Conservation (phyloP, 2,113 vertebrate species). For the Gallinago paraguaiae region DNA sequence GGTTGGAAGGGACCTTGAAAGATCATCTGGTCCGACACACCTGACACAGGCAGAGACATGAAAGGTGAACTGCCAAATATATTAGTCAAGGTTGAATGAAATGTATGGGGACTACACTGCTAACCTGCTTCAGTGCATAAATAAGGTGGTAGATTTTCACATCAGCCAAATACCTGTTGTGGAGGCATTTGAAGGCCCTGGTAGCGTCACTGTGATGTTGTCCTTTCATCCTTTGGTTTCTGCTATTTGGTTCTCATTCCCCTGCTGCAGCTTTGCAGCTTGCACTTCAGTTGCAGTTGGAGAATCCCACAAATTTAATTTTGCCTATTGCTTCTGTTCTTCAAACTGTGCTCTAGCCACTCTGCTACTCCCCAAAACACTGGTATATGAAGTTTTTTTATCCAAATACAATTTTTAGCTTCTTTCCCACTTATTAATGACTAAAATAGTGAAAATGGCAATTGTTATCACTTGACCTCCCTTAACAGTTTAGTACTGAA, state of each 20-base stretch:
- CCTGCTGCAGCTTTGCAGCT: background rate
- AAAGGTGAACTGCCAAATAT: background rate
- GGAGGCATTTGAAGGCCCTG: background rate
- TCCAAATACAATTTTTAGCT: background rate
- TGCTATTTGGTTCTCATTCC: background rate
- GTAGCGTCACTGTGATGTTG: background rate
- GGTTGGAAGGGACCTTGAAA: background rate
- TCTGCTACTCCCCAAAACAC: background rate
- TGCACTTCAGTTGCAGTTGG: background rate
- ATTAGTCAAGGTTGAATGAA: background rate
- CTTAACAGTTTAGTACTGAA: background rate
- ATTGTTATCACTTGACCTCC: background rate
- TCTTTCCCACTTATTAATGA: background rate
- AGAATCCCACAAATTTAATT: background rate
- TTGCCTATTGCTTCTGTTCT: background rate
- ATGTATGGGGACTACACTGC: rapidly evolving
- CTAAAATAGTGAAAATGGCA: background rate
- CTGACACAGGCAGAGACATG: background rate
- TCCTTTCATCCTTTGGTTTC: background rate
- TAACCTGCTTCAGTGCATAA: background rate
- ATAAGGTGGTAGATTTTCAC: background rate
- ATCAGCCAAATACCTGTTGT: background rate
- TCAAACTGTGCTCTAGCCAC: background rate
- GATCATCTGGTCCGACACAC: background rate
- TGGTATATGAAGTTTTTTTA: background rate